Conservation (phyloP, 2,888 invertebrate genomes). For the Gymnocheta viridis region DNA sequence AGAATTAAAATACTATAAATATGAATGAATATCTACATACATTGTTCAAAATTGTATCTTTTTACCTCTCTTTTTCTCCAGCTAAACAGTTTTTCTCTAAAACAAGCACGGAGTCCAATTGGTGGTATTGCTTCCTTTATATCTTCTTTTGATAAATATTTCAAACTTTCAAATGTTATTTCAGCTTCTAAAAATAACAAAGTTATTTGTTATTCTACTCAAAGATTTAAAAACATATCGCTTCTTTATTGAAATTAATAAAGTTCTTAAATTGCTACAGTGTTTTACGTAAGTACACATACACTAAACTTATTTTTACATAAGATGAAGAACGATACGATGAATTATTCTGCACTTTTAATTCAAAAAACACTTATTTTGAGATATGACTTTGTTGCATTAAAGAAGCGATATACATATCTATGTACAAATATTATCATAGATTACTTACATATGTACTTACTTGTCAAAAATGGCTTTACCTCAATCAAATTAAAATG, state of each 20-base stretch:
- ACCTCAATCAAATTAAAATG: background rate
- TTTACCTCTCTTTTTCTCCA: conserved; percentile 23
- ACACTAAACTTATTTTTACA: too few relatives aligned
- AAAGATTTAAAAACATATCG: background rate
- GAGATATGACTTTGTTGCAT: too few relatives aligned
- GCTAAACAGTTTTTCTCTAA: conserved; percentile 13
- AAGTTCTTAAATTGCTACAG: too few relatives aligned
- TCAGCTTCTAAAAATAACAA: conserved; percentile 20
- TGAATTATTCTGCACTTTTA: too few relatives aligned
- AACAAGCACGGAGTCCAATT: conserved; percentile 18
- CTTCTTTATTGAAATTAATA: too few relatives aligned
- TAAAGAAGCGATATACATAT: too few relatives aligned
- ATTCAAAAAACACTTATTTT: too few relatives aligned
- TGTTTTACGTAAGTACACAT: too few relatives aligned
- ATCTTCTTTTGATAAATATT: conserved; percentile 14
- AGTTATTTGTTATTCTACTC: background rate
- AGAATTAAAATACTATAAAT: too few relatives aligned
- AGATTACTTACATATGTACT: background rate
- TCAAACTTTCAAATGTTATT: conserved; percentile 24
- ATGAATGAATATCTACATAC: background rate
- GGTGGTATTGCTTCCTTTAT: conserved; percentile 36
- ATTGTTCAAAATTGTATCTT: background rate
- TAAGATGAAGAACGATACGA: too few relatives aligned
- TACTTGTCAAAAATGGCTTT: background rate
- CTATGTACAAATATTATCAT: too few relatives aligned